Evolutionary conservation across 2,113 vertebrate species (phyloP).

Genomic region (Oreochromis spilurus): DNA sequence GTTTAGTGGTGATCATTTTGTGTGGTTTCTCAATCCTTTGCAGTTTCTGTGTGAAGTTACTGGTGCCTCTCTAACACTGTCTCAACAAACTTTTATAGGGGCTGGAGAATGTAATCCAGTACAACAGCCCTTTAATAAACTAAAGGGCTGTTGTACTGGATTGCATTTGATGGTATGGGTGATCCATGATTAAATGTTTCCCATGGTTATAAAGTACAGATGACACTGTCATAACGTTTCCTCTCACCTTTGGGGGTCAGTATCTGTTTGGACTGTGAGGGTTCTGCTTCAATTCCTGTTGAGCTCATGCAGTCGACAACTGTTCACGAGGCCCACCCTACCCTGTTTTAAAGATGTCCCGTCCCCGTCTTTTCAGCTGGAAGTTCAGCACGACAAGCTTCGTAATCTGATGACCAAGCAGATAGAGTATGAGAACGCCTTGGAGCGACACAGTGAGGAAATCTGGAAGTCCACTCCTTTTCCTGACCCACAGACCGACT

Average conservation of each 20-base stretch:
- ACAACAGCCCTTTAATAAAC: not conserved
- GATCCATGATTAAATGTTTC: not conserved
- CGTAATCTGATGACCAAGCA: constrained; percentile 87
- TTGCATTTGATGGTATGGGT: not conserved
- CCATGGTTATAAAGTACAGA: not conserved
- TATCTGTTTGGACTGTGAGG: not conserved
- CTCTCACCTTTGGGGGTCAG: not conserved
- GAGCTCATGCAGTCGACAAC: not conserved
- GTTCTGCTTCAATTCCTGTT: not conserved
- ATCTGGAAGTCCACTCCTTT: constrained; percentile 81
- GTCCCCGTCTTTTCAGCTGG: constrained; percentile 71
- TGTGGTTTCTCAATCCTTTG: not conserved
- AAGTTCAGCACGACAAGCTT: constrained; percentile 86
- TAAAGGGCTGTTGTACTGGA: not conserved
- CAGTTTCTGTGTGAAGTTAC: not conserved
- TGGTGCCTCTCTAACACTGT: not conserved
- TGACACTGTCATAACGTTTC: not conserved
- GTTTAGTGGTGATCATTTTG: not conserved
- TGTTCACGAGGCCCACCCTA: not conserved
- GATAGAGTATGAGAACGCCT: constrained; percentile 82
- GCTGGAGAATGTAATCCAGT: not conserved
- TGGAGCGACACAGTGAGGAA: constrained; percentile 85
- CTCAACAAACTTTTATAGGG: not conserved
- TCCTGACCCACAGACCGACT: constrained; percentile 86
- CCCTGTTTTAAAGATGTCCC: not conserved